Evolutionary conservation across 2,797 vertebrate genomes (phyloP).

Genomic region (Argentina silus): DNA sequence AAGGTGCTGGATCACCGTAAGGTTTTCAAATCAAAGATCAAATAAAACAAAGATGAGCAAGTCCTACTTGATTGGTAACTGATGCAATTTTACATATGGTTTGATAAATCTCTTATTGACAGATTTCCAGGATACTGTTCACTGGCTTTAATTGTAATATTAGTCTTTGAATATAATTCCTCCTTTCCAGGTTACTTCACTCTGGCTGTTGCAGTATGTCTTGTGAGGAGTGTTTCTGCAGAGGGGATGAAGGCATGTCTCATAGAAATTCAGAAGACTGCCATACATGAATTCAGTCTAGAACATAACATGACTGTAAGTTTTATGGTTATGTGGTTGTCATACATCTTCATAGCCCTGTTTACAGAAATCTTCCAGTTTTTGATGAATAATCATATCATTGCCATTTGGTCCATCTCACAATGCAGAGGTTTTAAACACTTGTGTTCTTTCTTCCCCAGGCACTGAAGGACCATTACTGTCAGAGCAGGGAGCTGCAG

Average conservation of each 20-base stretch:
- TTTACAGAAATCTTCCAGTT: background rate
- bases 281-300: rapidly evolving
- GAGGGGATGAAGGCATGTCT: conserved; percentile 14
- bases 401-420: background rate
- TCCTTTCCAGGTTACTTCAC: conserved; percentile 39
- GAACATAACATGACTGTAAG: conserved; percentile 18
- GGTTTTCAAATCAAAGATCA: conserved; percentile 1
- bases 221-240: background rate
- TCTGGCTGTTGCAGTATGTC: conserved; percentile 24
- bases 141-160: background rate
- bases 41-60: conserved; percentile 26
- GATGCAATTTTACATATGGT: background rate
- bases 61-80: conserved; percentile 33
- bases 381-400: background rate
- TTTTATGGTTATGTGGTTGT: background rate
- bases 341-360: background rate
- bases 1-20: conserved; percentile 6
- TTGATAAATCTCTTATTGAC: background rate
- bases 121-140: background rate
- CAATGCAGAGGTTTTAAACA: background rate
- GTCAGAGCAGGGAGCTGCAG: background rate
- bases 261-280: background rate
- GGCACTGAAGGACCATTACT: background rate
- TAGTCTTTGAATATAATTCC: background rate
- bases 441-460: background rate